Conservation (phyloP, 2,113 vertebrate genomes). For the Tenrec ecaudatus region DNA sequence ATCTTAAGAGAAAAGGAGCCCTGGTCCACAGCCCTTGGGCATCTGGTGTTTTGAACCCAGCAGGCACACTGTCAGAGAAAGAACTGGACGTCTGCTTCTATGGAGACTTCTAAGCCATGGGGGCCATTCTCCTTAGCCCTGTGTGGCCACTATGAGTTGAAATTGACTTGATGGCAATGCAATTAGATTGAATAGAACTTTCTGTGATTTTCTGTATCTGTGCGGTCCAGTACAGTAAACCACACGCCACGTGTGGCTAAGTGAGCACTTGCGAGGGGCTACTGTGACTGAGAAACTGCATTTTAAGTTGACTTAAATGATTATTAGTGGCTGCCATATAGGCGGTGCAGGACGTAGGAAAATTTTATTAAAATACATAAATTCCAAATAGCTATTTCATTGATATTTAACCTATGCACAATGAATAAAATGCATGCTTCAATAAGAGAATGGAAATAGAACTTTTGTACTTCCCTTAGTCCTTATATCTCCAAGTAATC, state of each 20-base stretch:
- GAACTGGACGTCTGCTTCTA: too few relatives aligned
- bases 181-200: neutral
- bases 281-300: neutral
- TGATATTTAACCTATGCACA: neutral
- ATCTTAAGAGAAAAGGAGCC: too few relatives aligned
- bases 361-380: neutral
- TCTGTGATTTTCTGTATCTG: rapidly evolving
- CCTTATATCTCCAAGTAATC: neutral
- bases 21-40: too few relatives aligned
- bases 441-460: neutral
- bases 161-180: neutral
- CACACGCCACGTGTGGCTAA: neutral
- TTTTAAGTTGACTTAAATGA: slow-evolving; percentile 20
- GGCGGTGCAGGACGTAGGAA: neutral
- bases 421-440: neutral
- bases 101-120: too few relatives aligned
- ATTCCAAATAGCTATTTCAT: neutral
- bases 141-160: neutral
- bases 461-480: neutral
- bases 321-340: neutral
- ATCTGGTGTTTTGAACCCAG: too few relatives aligned
- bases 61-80: too few relatives aligned
- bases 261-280: neutral
- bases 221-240: rapidly evolving
- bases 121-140: neutral